These are phyloP conservation scores for Dasyornis broadbenti DNA, from an alignment of 2,113 vertebrate species.

Conservation along the genomic window DNA sequence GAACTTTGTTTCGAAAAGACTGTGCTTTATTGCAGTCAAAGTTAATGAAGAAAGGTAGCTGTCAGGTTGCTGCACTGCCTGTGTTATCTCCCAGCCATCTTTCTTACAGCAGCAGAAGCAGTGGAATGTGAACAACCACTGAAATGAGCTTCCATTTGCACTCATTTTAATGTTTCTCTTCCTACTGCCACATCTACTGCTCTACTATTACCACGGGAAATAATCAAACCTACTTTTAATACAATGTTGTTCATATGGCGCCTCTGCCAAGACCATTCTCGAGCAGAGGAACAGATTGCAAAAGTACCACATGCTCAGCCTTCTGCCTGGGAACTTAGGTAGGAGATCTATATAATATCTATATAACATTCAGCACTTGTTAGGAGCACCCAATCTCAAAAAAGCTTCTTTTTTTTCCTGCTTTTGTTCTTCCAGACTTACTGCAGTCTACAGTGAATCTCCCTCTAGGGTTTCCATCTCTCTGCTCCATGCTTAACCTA, in stretches of 20 bases:
- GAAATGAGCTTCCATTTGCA: neutral
- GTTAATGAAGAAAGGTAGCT: constrained; percentile 12
- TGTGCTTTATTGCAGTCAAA: constrained; percentile 14
- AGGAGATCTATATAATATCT: neutral
- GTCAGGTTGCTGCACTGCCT: neutral
- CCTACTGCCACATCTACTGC: neutral
- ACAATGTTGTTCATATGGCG: neutral
- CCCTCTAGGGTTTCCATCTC: neutral
- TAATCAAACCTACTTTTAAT: neutral
- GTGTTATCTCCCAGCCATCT: neutral
- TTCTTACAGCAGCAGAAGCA: neutral
- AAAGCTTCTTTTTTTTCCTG: neutral
- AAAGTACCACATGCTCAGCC: neutral
- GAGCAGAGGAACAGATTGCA: neutral
- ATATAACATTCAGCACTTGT: neutral
- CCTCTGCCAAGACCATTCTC: neutral
- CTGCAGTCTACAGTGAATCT: neutral
- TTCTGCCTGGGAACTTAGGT: neutral
- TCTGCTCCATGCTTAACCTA: neutral
- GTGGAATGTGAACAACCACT: neutral
- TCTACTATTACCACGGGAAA: neutral
- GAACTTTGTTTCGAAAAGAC: constrained; percentile 43
- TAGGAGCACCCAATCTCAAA: neutral
- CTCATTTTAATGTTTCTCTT: neutral
- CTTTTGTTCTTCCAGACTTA: neutral